Evolutionary conservation across 2,113 vertebrate genomes (phyloP), one percentile per base, ranked within the genome.

Genomic region (Rhinolophus ferrumequinum): DNA sequence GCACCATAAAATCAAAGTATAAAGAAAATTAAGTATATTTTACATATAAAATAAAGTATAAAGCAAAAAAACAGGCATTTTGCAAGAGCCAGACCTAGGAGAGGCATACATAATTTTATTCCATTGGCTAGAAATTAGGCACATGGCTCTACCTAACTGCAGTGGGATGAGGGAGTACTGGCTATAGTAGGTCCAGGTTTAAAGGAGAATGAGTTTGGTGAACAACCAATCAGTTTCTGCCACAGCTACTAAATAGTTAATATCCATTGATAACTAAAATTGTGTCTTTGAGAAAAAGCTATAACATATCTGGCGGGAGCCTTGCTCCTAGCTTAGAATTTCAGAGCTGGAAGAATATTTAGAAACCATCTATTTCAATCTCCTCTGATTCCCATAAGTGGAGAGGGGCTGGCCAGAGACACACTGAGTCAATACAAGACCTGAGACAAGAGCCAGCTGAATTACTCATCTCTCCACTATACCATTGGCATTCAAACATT

Each of bases 201-300:
- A 86, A 93, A 47, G 6, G 35, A 58, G 8, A 79, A 22, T 77
- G 24, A 76, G 7, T 79, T 93, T 67, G 24, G 33, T 60, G 30
- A 69, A 79, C 22, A 60, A 80, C 3, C 16, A 84, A 3, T 6
- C 14, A 26, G 10, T 26, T 80, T 88, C 92, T 88, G 24, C 28
- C 30, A 86, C 50, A 77, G 30, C 50, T 86, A 77, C 21, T 15
- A 69, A 77, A 79, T 47, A 50, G 24, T 3, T 80, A 79, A 62
- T 80, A 88, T 80, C 41, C 41, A 21, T 80, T 88, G 18, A 88
- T 69, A 72, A 72, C 6, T 60, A 79, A 16, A 88, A 13, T 87
- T 70, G 24, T 88, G 54, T 87, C 64, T 92, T 62, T 90, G 70
- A 93, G 35, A 86, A 95, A 80, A 10, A 50, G 12, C 35, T 79